A percentile compares a stretch with the other conserved stretches of the same genome.
phyloP scores from a whole-genome alignment of 1,140 invertebrate genomes.

The Argopecten irradians region DNA sequence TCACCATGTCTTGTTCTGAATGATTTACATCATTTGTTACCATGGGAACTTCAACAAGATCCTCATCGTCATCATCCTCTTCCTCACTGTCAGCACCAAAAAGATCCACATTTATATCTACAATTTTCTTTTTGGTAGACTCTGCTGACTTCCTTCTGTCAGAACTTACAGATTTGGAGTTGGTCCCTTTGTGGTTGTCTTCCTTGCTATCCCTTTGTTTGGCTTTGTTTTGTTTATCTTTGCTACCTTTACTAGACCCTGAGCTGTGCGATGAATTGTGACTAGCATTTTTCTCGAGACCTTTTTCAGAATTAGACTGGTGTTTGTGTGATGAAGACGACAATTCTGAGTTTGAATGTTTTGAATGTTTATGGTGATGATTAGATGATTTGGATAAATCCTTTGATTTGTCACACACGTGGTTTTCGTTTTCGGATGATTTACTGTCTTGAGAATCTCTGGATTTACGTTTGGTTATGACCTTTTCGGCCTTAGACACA shows the following conservation, averaged over 20 bases:
- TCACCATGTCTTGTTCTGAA: constrained; percentile 30
- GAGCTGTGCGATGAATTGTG: constrained; percentile 1
- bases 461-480: background rate
- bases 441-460: constrained; percentile 6
- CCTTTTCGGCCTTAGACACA: background rate
- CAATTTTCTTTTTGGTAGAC: constrained; percentile 53
- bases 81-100: constrained; percentile 66
- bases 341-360: constrained; percentile 40
- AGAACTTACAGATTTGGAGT: background rate
- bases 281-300: constrained; percentile 19
- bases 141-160: constrained; percentile 13
- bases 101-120: constrained; percentile 61
- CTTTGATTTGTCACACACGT: background rate
- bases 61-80: constrained; percentile 42
- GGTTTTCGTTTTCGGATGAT: constrained; percentile 27
- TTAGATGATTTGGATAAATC: background rate
- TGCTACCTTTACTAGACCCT: background rate
- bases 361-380: background rate
- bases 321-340: constrained; percentile 34
- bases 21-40: background rate
- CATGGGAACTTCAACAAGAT: background rate
- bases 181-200: constrained; percentile 25
- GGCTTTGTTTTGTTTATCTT: constrained; percentile 11
- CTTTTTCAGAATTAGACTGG: background rate
- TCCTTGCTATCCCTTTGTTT: constrained; percentile 25